These are phyloP conservation scores for Leontocebus nigricollis DNA, from an alignment of 2,797 vertebrate species.

Conservation along the genomic window DNA sequence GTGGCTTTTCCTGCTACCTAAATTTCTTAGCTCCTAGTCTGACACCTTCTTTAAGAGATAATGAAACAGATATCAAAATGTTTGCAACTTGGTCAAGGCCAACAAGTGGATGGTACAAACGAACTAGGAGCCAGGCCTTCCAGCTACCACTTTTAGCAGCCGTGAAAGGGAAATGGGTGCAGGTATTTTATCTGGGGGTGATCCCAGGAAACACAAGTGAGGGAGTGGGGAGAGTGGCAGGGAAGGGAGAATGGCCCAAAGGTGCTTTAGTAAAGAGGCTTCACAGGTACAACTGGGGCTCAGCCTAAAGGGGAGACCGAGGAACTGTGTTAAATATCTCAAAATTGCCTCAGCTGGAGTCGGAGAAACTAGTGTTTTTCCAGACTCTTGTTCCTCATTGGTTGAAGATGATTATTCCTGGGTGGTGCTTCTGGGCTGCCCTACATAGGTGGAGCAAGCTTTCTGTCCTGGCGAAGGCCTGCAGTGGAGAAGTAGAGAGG, in stretches of 20 bases:
- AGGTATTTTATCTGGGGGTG: neutral
- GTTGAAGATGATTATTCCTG: neutral
- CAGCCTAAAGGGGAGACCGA: neutral
- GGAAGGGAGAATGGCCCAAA: neutral
- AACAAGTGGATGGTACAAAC: neutral
- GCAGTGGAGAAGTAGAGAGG: neutral
- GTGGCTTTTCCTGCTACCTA: neutral
- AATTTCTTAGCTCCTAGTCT: neutral
- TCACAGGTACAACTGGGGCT: neutral
- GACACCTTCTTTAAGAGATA: neutral
- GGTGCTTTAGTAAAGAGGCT: neutral
- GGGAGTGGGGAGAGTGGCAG: neutral
- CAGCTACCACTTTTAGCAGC: neutral
- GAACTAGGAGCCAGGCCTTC: neutral
- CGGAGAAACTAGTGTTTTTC: neutral
- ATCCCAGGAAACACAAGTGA: neutral
- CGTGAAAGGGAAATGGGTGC: neutral
- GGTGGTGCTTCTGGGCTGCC: neutral
- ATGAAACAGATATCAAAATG: neutral
- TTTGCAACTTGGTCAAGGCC: neutral
- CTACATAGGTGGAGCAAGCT: neutral
- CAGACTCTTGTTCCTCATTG: neutral
- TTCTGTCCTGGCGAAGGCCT: neutral
- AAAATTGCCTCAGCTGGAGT: neutral
- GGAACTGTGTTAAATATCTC: neutral